phyloP scores from a whole-genome alignment of 2,113 vertebrate species.

The Eretmochelys imbricata region DNA sequence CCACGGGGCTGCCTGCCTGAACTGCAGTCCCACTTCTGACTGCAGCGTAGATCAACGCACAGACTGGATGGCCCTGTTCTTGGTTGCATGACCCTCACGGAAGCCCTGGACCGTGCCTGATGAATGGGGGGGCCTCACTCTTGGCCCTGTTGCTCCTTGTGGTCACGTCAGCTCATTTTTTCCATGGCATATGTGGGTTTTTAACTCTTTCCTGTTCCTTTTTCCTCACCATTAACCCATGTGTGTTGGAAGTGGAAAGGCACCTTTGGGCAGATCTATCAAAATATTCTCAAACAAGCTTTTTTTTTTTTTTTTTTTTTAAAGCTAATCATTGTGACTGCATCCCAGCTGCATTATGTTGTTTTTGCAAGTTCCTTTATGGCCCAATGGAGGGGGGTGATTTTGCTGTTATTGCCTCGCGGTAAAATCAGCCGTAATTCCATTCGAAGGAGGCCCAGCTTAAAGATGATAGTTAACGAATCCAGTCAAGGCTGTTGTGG shows the following conservation, averaged over 20 bases:
- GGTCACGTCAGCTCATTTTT: constrained; percentile 50
- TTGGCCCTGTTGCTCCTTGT: constrained; percentile 49
- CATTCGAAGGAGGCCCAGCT: constrained; percentile 61
- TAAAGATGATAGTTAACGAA: constrained; percentile 65
- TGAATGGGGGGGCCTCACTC: not conserved
- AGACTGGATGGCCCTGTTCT: not conserved
- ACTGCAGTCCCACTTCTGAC: not conserved
- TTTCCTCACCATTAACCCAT: constrained; percentile 55
- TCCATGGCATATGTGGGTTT: constrained; percentile 61
- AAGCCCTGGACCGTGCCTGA: constrained; percentile 10
- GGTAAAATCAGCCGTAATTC: constrained; percentile 71
- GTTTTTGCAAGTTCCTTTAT: constrained; percentile 66
- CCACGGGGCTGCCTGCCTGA: not conserved
- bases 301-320: constrained; percentile 52
- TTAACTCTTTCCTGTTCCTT: constrained; percentile 54
- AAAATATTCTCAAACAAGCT: constrained; percentile 46
- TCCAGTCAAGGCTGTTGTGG: constrained; percentile 35
- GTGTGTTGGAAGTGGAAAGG: constrained; percentile 61
- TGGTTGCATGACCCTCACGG: constrained; percentile 16
- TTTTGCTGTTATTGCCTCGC: constrained; percentile 60
- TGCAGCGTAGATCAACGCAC: not conserved
- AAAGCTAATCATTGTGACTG: constrained; percentile 7
- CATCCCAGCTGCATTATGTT: constrained; percentile 51
- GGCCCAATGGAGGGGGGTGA: not conserved
- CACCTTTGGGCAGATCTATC: constrained; percentile 55